Evolutionary conservation across 1,140 invertebrate species (phyloP).

Genomic region (Pseudomyrmex pallidus): DNA sequence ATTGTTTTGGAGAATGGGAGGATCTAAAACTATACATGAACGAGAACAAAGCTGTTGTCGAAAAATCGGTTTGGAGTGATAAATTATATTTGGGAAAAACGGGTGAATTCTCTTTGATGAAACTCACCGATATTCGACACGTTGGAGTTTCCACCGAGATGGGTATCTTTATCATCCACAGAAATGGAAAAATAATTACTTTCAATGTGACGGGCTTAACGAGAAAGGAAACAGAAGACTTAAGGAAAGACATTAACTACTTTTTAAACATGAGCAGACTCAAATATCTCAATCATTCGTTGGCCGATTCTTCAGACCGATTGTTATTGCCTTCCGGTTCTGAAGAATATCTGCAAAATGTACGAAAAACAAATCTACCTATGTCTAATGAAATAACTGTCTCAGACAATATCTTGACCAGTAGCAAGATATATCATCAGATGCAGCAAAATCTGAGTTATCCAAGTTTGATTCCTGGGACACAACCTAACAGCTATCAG

Average conservation of each 20-base stretch:
- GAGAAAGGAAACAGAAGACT: constrained; percentile 66
- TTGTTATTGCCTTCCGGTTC: constrained; percentile 60
- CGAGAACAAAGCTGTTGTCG: constrained; percentile 68
- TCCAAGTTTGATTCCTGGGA: constrained; percentile 53
- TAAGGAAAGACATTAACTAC: constrained; percentile 68
- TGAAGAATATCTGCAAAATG: constrained; percentile 47
- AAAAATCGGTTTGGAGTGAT: constrained; percentile 72
- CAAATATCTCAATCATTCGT: constrained; percentile 50
- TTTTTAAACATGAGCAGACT: constrained; percentile 70
- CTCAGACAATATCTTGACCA: constrained; percentile 38
- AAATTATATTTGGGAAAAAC: constrained; percentile 53
- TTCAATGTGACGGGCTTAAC: constrained; percentile 72
- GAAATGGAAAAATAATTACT: constrained; percentile 65
- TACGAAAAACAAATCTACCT: constrained; percentile 20
- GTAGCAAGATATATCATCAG: constrained; percentile 5
- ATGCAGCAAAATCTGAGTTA: constrained; percentile 61
- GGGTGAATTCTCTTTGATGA: constrained; percentile 37
- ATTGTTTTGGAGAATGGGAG: constrained; percentile 75
- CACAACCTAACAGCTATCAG: constrained; percentile 28
- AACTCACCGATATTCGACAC: constrained; percentile 73
- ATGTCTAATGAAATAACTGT: constrained; percentile 9
- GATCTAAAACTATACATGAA: constrained; percentile 73
- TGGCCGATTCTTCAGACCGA: constrained; percentile 48
- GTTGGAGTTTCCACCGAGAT: constrained; percentile 71
- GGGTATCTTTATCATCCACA: constrained; percentile 72